Base-by-base conservation (phyloP, 2,888 invertebrate species). In the Deroplatys truncata region DNA sequence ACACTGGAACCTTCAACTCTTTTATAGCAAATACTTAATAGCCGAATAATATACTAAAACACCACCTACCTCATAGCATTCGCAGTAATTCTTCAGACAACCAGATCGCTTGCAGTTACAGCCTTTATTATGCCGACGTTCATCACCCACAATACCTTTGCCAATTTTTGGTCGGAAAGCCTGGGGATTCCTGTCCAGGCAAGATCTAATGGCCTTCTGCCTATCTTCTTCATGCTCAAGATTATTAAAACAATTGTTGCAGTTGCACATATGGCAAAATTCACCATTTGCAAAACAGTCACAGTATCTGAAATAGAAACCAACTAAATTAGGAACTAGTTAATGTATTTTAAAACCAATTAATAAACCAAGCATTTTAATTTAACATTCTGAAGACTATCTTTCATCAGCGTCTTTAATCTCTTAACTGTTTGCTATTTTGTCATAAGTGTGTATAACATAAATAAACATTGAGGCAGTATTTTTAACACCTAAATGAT, bases 261-360 rank as follows among this genome's bases (percentile, higher is more conserved):
- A 99, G 93, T 99, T 99, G 94, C 99, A 99, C 93, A 96, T 96
- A 93, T 98, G 97, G 94, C 99, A 99, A 94, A 99, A 99, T 94
- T 99, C 99, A 7, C 99, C 99, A 94, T 99, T 99, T 8, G 99
- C 99, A 95, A 99, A 99, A 93, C 99, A 99, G 93, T 99, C 99
- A 94, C 99, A 99, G 93, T 99, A 96, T 91, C 96, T 96, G 92
- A 89, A 91, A 89, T 91, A 90, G 91, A 88, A 43, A 91, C 91
- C 4, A 83, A 10, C 4, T 35, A 13, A 43, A 72, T 72, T 72
- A 72, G 56, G 49, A 15, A 56, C 56, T 72, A 4, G 20, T 72
- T 72, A 72, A 20, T 72, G 8, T 20, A 72, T 20, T 25, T 20
- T 72, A 43, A 43, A 43, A 43, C 43, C 3, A 43, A 43, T 43